phyloP scores from a whole-genome alignment of 1,140 invertebrate species.

The Leucophenga varia region DNA sequence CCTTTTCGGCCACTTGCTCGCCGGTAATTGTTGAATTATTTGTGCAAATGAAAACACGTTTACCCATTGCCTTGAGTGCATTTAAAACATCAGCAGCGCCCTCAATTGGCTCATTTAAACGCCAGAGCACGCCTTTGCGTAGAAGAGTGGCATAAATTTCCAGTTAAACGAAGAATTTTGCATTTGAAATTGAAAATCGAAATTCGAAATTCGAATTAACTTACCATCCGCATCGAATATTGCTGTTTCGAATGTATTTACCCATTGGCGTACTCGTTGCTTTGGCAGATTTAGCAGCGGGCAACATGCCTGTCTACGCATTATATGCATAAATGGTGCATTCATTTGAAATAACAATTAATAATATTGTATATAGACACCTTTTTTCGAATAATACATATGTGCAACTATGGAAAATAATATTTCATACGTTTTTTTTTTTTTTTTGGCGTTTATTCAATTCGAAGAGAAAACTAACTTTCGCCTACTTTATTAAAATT shows the following conservation, averaged over 20 bases:
- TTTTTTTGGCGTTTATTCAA: too few relatives aligned
- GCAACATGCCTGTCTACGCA: conserved; percentile 30
- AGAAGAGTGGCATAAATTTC: too few relatives aligned
- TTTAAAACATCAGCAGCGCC: conserved; percentile 27
- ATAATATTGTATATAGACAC: too few relatives aligned
- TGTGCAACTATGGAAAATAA: too few relatives aligned
- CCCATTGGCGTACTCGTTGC: conserved; percentile 27
- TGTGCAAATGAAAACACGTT: conserved; percentile 14
- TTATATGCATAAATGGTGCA: neutral
- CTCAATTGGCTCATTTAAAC: conserved; percentile 12
- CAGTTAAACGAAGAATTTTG: too few relatives aligned
- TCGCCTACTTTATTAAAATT: too few relatives aligned
- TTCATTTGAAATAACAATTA: too few relatives aligned
- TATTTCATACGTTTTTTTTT: too few relatives aligned
- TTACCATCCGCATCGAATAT: conserved; percentile 34
- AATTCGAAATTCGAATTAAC: too few relatives aligned
- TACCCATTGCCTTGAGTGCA: conserved; percentile 3
- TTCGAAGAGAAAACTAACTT: too few relatives aligned
- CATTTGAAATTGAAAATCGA: too few relatives aligned
- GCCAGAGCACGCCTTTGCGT: conserved; percentile 22
- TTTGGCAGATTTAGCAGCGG: conserved; percentile 24
- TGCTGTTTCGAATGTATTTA: conserved; percentile 20
- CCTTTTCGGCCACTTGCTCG: conserved; percentile 13
- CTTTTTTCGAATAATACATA: too few relatives aligned
- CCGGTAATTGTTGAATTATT: conserved; percentile 16